These are phyloP conservation scores for Bombus consobrinus DNA, from an alignment of 1,140 invertebrate species.

Conservation along the genomic window DNA sequence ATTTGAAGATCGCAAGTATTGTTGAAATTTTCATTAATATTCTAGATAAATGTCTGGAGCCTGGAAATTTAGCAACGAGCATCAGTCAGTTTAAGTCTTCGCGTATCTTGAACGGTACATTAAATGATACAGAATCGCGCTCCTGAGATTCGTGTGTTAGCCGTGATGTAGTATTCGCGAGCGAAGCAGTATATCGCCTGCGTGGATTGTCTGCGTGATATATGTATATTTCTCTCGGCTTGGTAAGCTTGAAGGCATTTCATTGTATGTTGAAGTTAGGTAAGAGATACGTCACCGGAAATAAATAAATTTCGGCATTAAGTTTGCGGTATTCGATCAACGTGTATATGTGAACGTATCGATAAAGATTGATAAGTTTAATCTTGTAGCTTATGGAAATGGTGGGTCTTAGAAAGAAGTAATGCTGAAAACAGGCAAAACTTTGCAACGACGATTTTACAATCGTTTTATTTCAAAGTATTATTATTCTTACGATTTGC, in stretches of 20 bases:
- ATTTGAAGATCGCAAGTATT: background rate
- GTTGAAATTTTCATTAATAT: background rate
- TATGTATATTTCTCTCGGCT: slow-evolving; percentile 25
- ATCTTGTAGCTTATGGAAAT: background rate
- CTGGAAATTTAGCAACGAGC: background rate
- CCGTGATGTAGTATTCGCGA: slow-evolving; percentile 17
- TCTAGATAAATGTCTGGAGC: background rate
- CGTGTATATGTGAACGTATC: background rate
- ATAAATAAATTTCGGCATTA: slow-evolving; percentile 8
- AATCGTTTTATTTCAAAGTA: no score
- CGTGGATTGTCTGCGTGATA: no score
- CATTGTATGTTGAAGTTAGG: background rate
- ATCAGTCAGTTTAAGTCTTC: background rate
- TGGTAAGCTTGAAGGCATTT: background rate
- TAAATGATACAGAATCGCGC: slow-evolving; percentile 20
- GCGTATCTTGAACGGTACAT: background rate
- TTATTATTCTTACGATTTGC: no score
- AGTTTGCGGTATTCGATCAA: background rate
- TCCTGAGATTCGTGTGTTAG: slow-evolving; percentile 3
- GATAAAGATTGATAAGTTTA: background rate
- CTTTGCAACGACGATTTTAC: no score
- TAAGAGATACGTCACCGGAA: background rate
- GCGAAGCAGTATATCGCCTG: background rate
- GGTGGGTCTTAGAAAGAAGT: no score
- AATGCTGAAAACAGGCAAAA: background rate